phyloP scores from a whole-genome alignment of 2,888 invertebrate genomes.

The Perdita meconis region DNA sequence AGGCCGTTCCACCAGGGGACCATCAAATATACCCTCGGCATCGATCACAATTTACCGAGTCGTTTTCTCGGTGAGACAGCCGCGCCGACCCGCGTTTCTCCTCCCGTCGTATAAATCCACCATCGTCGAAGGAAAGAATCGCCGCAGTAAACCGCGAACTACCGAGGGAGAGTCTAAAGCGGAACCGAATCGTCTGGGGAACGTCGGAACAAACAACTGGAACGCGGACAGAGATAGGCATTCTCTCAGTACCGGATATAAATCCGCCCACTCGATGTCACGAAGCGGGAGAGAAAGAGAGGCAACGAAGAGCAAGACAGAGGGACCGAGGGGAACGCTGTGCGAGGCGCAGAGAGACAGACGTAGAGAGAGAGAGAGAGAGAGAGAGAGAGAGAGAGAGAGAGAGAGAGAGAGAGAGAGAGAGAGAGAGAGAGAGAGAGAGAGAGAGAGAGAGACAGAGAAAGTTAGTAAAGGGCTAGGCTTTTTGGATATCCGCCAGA shows the following conservation, averaged over 20 bases:
- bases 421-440: neutral
- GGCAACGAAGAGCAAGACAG: conserved; percentile 30
- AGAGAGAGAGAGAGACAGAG: conserved; percentile 4
- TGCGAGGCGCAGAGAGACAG: neutral
- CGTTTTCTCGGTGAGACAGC: conserved; percentile 4
- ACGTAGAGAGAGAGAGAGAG: conserved; percentile 37
- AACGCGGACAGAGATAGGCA: conserved; percentile 42
- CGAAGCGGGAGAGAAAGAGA: conserved; percentile 39
- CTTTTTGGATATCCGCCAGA: conserved; percentile 69
- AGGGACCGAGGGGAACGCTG: neutral
- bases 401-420: neutral
- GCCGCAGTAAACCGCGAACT: conserved; percentile 47
- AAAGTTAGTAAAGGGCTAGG: conserved; percentile 52
- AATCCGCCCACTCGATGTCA: conserved; percentile 69
- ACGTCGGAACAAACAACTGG: conserved; percentile 58
- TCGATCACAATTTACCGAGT: conserved; percentile 28
- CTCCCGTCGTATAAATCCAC: conserved; percentile 36
- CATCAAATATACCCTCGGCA: neutral
- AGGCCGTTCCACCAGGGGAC: neutral
- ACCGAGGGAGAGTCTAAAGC: conserved; percentile 31
- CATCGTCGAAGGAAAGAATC: conserved; percentile 52
- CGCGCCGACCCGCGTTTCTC: neutral
- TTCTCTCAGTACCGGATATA: conserved; percentile 58
- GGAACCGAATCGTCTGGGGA: conserved; percentile 46
- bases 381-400: conserved; percentile 9